phyloP scores from a whole-genome alignment of 2,888 invertebrate genomes.

The Ochlodes sylvanus region DNA sequence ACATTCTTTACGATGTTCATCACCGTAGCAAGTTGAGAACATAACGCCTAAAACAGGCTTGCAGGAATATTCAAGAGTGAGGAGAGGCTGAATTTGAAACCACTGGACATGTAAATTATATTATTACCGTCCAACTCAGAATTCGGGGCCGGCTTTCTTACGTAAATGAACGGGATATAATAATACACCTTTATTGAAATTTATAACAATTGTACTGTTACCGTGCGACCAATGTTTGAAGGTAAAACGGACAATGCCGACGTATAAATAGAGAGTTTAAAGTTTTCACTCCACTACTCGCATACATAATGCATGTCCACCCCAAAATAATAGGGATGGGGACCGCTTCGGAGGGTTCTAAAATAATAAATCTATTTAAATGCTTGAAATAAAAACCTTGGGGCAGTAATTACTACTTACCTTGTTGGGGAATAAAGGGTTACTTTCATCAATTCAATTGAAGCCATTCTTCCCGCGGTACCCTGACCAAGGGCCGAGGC shows the following conservation, averaged over 20 bases:
- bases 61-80: no score
- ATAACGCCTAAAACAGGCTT: no score
- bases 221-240: constrained; percentile 22
- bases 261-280: constrained; percentile 17
- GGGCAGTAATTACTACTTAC: background rate
- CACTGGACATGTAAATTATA: no score
- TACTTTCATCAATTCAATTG: background rate
- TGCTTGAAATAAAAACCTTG: constrained; percentile 42
- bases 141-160: no score
- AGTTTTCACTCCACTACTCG: constrained; percentile 17
- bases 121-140: no score
- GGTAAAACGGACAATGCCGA: constrained; percentile 17
- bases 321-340: constrained; percentile 45
- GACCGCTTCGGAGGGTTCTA: constrained; percentile 55
- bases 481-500: no score
- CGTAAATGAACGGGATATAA: no score
- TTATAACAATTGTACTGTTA: constrained; percentile 8
- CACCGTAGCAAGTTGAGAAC: no score
- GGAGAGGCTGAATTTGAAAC: no score
- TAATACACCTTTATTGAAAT: background rate
- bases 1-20: no score
- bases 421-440: background rate
- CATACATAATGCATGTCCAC: constrained; percentile 39
- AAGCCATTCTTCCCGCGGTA: background rate
- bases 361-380: constrained; percentile 63